phyloP scores from a whole-genome alignment of 2,888 invertebrate species.

The Lomographa bimaculata region DNA sequence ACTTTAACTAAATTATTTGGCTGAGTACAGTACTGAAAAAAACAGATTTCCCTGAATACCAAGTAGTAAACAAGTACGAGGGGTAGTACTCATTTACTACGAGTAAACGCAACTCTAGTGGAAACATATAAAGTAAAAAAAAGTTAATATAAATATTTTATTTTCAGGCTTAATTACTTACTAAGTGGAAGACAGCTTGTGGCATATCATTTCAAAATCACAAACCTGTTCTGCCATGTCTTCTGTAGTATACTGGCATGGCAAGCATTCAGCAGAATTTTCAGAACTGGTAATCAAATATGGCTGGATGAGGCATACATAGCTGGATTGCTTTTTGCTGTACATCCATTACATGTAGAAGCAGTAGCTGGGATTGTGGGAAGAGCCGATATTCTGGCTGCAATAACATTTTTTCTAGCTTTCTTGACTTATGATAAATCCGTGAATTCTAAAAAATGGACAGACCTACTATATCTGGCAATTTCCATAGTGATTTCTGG shows the following conservation, averaged over 20 bases:
- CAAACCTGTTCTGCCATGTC: constrained; percentile 90
- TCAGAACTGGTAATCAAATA: constrained; percentile 10
- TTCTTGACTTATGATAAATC: constrained; percentile 85
- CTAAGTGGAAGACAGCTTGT: constrained; percentile 82
- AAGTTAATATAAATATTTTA: neutral
- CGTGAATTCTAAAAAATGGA: constrained; percentile 32
- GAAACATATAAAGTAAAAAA: too few species aligned
- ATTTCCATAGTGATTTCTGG: constrained; percentile 72
- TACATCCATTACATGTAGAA: constrained; percentile 97
- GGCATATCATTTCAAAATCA: constrained; percentile 87
- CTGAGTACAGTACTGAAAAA: too few species aligned
- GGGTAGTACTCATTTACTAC: too few species aligned
- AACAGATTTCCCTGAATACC: too few species aligned
- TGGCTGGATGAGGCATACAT: constrained; percentile 81
- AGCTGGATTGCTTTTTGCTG: constrained; percentile 90
- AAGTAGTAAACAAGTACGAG: too few species aligned
- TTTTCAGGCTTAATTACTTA: constrained; percentile 85
- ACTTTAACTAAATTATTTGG: too few species aligned
- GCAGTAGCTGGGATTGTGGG: constrained; percentile 96
- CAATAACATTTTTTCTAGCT: constrained; percentile 89
- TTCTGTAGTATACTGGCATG: constrained; percentile 67
- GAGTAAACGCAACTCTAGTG: too few species aligned
- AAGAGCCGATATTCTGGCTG: constrained; percentile 94
- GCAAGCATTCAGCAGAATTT: constrained; percentile 24
- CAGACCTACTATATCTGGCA: constrained; percentile 44